These are phyloP conservation scores for Sinosuthora webbiana DNA, from an alignment of 2,113 vertebrate species.

Conservation along the genomic window DNA sequence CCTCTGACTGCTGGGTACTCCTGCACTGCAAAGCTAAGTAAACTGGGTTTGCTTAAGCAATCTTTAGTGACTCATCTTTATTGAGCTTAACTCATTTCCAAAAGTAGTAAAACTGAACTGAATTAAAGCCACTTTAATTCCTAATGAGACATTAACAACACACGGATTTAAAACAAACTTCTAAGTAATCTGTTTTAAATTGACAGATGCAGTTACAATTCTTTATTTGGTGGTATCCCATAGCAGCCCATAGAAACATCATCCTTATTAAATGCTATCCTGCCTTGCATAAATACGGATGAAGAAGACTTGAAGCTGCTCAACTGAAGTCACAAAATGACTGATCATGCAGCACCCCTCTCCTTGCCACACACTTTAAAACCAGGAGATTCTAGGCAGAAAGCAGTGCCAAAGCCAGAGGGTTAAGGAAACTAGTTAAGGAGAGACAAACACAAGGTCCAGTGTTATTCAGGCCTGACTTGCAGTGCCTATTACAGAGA, in stretches of 20 bases:
- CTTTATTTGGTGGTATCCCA: neutral
- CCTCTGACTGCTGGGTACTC: neutral
- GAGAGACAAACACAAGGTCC: neutral
- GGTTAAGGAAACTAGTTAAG: neutral
- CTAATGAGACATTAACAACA: neutral
- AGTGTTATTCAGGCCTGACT: neutral
- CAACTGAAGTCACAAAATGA: neutral
- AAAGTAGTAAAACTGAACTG: conserved; percentile 5
- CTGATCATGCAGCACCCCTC: neutral
- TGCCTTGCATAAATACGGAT: neutral
- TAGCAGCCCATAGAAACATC: neutral
- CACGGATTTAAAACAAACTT: neutral
- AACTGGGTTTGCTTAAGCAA: neutral
- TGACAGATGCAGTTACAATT: neutral
- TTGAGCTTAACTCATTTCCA: neutral
- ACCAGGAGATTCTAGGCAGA: neutral
- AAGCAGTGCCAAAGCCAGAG: neutral
- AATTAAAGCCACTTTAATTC: neutral
- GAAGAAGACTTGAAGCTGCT: neutral
- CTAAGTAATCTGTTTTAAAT: neutral
- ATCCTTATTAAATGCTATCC: neutral
- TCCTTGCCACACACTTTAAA: neutral
- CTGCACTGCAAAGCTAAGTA: neutral
- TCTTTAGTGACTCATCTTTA: neutral
- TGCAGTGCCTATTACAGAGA: neutral